A percentile compares a stretch with the other conserved stretches of the same genome.
phyloP scores from a whole-genome alignment of 2,113 vertebrate genomes.

The Onychorhynchus coronatus region DNA sequence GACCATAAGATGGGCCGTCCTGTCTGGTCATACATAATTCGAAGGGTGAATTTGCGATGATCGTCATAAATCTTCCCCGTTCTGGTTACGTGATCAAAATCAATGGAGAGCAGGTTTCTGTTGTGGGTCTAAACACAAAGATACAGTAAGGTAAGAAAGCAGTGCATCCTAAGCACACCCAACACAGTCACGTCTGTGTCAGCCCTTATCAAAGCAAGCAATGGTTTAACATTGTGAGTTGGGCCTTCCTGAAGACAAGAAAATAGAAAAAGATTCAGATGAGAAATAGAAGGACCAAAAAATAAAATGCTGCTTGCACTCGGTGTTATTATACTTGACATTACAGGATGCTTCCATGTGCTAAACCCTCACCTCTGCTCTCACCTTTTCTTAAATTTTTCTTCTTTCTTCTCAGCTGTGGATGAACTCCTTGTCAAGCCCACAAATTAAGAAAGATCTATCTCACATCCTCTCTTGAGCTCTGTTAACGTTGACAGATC shows the following conservation, averaged over 20 bases:
- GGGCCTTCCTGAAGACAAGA: neutral
- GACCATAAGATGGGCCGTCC: conserved; percentile 94
- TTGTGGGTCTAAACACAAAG: conserved; percentile 87
- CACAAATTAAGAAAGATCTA: neutral
- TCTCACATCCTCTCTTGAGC: neutral
- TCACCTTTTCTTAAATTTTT: neutral
- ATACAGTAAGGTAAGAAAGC: neutral
- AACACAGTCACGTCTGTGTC: neutral
- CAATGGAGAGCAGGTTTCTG: conserved; percentile 96
- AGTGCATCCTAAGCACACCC: neutral
- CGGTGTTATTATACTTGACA: neutral
- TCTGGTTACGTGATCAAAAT: conserved; percentile 91
- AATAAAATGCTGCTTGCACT: neutral
- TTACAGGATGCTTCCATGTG: neutral
- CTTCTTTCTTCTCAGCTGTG: neutral
- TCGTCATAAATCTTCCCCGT: conserved; percentile 98
- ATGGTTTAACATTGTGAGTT: neutral
- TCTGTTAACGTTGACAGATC: neutral
- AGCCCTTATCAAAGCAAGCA: neutral
- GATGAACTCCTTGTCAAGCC: neutral
- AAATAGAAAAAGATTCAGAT: neutral
- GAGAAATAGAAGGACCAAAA: neutral
- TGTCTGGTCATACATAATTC: conserved; percentile 89
- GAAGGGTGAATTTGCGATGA: conserved; percentile 96
- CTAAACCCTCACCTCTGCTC: neutral